Conservation (phyloP, 2,797 vertebrate species). For the Thripadectes ignobilis region DNA sequence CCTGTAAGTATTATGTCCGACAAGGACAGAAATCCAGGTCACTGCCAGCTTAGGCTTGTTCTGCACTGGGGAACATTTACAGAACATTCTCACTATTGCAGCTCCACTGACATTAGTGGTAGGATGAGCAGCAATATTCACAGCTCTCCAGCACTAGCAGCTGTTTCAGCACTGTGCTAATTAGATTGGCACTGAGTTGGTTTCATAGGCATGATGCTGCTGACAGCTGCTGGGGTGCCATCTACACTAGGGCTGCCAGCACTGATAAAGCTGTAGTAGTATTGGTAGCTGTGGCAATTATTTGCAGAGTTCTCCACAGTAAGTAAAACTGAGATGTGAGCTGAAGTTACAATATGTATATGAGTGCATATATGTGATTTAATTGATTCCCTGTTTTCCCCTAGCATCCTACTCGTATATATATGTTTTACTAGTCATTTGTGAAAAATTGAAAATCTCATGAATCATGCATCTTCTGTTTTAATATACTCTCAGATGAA, state of each 20-base stretch:
- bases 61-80: constrained; percentile 1
- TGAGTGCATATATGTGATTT: neutral
- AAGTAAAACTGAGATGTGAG: neutral
- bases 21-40: constrained; percentile 11
- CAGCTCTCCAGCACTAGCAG: constrained; percentile 49
- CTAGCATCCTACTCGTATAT: neutral
- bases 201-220: constrained; percentile 30
- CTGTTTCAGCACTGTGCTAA: constrained; percentile 55
- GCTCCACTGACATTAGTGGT: constrained; percentile 10
- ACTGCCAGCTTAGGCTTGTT: neutral
- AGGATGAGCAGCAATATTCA: neutral
- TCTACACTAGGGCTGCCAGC: constrained; percentile 1
- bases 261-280: constrained; percentile 27
- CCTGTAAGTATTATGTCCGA: neutral
- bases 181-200: constrained; percentile 60
- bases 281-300: neutral
- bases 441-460: neutral
- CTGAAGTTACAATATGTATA: neutral
- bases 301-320: neutral
- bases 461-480: neutral
- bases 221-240: constrained; percentile 42
- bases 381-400: neutral
- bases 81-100: constrained; percentile 36
- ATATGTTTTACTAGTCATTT: neutral
- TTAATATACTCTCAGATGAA: neutral